phyloP scores from a whole-genome alignment of 2,888 invertebrate genomes.

The Drepanosiphum platanoidis region DNA sequence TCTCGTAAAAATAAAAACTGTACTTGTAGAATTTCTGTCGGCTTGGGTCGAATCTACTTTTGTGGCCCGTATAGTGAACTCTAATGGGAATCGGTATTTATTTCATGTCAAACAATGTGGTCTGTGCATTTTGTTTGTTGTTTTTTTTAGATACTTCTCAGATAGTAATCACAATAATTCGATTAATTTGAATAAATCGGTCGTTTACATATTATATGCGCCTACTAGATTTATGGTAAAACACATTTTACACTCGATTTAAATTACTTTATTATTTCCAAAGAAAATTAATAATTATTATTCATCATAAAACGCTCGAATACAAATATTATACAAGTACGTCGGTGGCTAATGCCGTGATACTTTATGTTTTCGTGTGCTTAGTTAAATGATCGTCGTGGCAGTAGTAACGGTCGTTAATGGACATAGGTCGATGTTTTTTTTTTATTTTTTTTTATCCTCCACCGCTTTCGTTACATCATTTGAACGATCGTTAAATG shows the following conservation, averaged over 20 bases:
- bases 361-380: not conserved
- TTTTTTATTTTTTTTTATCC: not conserved
- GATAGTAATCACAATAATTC: too few relatives aligned
- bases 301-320: too few relatives aligned
- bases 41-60: too few relatives aligned
- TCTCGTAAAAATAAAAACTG: too few relatives aligned
- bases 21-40: too few relatives aligned
- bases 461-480: not conserved
- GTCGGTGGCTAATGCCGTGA: not conserved
- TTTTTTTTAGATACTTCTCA: too few relatives aligned
- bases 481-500: not conserved
- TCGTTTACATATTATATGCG: too few relatives aligned
- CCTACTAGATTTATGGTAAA: not conserved
- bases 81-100: not conserved
- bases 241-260: not conserved
- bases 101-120: not conserved
- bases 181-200: too few relatives aligned
- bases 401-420: not conserved
- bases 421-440: not conserved
- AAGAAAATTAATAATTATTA: not conserved
- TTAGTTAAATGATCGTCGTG: not conserved
- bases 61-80: too few relatives aligned
- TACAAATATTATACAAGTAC: too few relatives aligned
- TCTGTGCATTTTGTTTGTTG: too few relatives aligned
- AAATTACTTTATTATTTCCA: not conserved